Evolutionary conservation across 2,113 vertebrate genomes (phyloP).

Genomic region (Pseudolaguvia tuberculata): DNA sequence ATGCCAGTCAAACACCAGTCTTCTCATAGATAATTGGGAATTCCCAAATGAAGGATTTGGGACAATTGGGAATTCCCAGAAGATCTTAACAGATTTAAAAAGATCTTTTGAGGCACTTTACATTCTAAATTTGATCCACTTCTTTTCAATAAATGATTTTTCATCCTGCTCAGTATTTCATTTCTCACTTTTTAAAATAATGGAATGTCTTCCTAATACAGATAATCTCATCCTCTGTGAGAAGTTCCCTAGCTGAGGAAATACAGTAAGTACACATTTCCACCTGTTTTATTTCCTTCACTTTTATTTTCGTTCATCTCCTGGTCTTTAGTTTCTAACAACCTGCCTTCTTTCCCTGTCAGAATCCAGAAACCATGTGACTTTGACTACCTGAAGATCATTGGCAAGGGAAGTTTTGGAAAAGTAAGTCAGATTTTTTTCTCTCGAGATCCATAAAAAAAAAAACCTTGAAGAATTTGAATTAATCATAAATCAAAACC

Average conservation of each 20-base stretch:
- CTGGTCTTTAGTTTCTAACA: not conserved
- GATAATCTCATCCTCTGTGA: constrained; percentile 54
- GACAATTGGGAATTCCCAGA: no score
- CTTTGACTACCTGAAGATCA: constrained; percentile 77
- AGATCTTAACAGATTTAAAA: not conserved
- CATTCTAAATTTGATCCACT: not conserved
- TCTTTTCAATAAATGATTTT: not conserved
- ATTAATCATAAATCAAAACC: not conserved
- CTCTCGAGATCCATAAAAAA: no score
- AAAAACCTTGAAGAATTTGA: not conserved
- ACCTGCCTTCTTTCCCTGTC: not conserved
- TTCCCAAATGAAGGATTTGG: no score
- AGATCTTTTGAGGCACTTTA: not conserved
- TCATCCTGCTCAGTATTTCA: not conserved
- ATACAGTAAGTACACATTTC: constrained; percentile 63
- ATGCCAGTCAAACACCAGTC: not conserved
- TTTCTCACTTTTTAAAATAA: not conserved
- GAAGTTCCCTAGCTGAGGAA: constrained; percentile 67
- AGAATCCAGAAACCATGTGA: constrained; percentile 74
- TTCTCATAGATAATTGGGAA: not conserved
- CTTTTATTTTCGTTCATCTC: not conserved
- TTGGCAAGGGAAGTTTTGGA: constrained; percentile 78
- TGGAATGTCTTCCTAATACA: constrained; percentile 39
- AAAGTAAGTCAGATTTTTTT: constrained; percentile 57
- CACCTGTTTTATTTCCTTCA: not conserved